Evolutionary conservation across 2,797 vertebrate species (phyloP), one percentile per base, ranked within the genome.

Genomic region (Fratercula arctica): DNA sequence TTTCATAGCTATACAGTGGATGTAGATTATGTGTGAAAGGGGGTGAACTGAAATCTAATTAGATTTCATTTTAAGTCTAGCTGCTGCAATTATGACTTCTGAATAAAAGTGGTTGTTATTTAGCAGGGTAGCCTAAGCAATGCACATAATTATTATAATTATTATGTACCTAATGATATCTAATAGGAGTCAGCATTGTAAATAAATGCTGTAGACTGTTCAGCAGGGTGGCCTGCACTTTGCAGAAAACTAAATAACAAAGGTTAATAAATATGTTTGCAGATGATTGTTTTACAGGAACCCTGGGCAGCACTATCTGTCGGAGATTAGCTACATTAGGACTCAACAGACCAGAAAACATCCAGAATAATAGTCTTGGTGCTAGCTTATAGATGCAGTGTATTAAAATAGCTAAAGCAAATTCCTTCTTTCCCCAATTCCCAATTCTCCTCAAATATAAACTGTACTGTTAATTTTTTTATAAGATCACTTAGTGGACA

Each of bases 61-160:
- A 98, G 98, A 97, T 98, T 98, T 98, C 97, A 98, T 98, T 98
- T 98, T 97, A 98, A 97, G 96, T 97, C 97, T 96, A 92, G 96
- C 94, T 97, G 97, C 90, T 90, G 97, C 98, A 98, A 98, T 98
- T 98, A 98, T 97, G 97, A 98, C 96, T 98, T 98, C 96, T 98
- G 98, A 98, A 98, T 98, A 98, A 98, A 98, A 95, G 95, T 80
- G 96, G 97, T 97, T 98, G 98, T 98, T 98, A 98, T 97, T 97
- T 98, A 98, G 97, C 97, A 98, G 97, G 98, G 98, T 97, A 98
- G 97, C 97, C 98, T 97, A 97, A 98, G 98, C 97, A 97, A 96
- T 97, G 96, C 97, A 95, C 92, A 66, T 98, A 98, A 98, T 98
- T 98, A 98, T 98, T 97, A 96, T 98, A 98, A 98, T 98, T 98